Percentiles rank a stretch among this genome's conserved stretches.
phyloP scores from a whole-genome alignment of 2,888 invertebrate genomes.

The Watsonalla binaria region DNA sequence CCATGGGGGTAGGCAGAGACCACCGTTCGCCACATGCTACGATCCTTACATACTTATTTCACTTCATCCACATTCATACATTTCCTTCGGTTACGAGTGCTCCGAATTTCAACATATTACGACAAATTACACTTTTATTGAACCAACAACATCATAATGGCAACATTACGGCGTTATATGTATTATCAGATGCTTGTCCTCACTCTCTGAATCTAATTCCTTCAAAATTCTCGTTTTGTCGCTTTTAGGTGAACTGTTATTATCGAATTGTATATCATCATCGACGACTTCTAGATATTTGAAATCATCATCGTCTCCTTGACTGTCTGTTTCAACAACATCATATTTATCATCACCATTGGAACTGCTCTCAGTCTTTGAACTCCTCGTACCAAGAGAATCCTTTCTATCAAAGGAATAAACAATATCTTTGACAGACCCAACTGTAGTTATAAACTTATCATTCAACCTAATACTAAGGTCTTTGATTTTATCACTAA shows the following conservation, averaged over 20 bases:
- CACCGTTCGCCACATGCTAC: too few species aligned
- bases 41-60: too few species aligned
- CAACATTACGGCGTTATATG: conserved; percentile 29
- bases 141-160: conserved; percentile 9
- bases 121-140: too few species aligned
- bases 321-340: conserved; percentile 39
- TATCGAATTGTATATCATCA: conserved; percentile 59
- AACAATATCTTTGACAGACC: conserved; percentile 47
- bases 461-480: conserved; percentile 48
- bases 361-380: conserved; percentile 35
- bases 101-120: too few species aligned
- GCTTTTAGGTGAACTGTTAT: conserved; percentile 14
- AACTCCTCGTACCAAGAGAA: conserved; percentile 35
- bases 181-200: conserved; percentile 20
- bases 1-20: too few species aligned
- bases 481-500: conserved; percentile 48
- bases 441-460: conserved; percentile 58
- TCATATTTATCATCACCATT: conserved; percentile 16
- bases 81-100: too few species aligned
- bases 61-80: too few species aligned
- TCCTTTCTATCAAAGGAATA: conserved; percentile 46
- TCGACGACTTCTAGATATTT: conserved; percentile 67
- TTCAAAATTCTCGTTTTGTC: conserved; percentile 28
- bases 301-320: conserved; percentile 50
- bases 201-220: conserved; percentile 26